Percentiles rank a stretch among this genome's conserved stretches.
Conservation (phyloP, 2,797 vertebrate species). For the Melanotaenia nigrans region DNA sequence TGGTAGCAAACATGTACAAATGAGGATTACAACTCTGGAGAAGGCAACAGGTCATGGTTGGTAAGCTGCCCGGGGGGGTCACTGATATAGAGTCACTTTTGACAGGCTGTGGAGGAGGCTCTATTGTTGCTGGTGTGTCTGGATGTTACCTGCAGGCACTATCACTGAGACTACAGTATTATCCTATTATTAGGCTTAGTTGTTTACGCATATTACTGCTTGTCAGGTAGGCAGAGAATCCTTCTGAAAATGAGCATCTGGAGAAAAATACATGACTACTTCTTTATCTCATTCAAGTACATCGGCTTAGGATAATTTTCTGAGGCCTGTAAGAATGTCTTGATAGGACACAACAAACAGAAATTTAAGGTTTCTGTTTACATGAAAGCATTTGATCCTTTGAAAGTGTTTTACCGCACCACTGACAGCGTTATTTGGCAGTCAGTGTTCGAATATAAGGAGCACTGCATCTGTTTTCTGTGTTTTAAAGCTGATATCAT, state of each 20-base stretch:
- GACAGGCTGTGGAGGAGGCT: conserved; percentile 87
- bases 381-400: conserved; percentile 52
- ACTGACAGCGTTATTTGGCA: conserved; percentile 64
- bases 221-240: conserved; percentile 86
- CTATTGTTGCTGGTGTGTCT: conserved; percentile 84
- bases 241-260: conserved; percentile 78
- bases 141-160: conserved; percentile 85
- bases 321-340: conserved; percentile 69
- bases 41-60: conserved; percentile 86
- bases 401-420: conserved; percentile 46
- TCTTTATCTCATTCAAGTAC: conserved; percentile 77
- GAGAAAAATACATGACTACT: conserved; percentile 76
- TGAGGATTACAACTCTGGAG: conserved; percentile 82
- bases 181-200: conserved; percentile 91
- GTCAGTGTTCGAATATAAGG: conserved; percentile 40
- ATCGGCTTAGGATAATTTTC: conserved; percentile 76
- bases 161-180: conserved; percentile 85
- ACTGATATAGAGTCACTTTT: conserved; percentile 84
- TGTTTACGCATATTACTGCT: conserved; percentile 86
- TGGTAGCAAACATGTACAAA: conserved; percentile 80
- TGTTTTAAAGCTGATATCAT: conserved; percentile 60
- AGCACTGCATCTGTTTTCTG: conserved; percentile 63
- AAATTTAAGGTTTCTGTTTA: conserved; percentile 68
- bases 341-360: conserved; percentile 71
- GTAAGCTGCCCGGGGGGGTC: conserved; percentile 84